Conservation (phyloP, 2,797 vertebrate species). For the Alfaro cultratus region DNA sequence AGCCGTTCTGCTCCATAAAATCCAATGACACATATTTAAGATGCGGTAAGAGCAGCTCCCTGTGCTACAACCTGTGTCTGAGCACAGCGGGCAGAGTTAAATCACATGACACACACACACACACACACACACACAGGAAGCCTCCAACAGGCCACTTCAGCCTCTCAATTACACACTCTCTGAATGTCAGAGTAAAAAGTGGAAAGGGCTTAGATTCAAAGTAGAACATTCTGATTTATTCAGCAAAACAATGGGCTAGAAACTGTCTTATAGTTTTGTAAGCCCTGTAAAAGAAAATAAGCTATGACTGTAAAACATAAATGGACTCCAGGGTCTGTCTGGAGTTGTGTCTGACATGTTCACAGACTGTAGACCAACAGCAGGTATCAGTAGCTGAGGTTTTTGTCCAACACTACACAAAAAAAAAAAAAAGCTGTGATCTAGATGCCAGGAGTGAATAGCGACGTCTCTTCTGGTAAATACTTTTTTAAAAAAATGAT, state of each 20-base stretch:
- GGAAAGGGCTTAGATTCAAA: neutral
- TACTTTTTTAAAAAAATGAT: conserved; percentile 7
- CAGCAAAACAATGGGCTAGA: neutral
- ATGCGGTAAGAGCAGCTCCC: neutral
- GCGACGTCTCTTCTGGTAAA: neutral
- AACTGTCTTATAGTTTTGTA: neutral
- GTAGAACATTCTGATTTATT: neutral
- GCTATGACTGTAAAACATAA: neutral
- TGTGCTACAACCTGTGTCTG: neutral
- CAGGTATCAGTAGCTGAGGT: neutral
- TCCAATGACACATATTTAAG: neutral
- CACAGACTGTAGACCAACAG: neutral
- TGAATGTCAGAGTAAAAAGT: neutral
- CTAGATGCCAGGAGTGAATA: neutral
- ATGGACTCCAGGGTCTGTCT: neutral
- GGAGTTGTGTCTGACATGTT: neutral
- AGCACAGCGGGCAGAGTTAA: neutral
- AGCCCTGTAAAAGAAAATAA: neutral
- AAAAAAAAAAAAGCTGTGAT: neutral
- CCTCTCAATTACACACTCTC: neutral
- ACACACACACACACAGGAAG: neutral
- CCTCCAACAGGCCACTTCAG: neutral
- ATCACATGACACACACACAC: neutral
- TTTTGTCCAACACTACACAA: neutral
- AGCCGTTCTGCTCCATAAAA: neutral